Evolutionary conservation across 2,113 vertebrate genomes (phyloP).

Genomic region (Picathartes gymnocephalus): DNA sequence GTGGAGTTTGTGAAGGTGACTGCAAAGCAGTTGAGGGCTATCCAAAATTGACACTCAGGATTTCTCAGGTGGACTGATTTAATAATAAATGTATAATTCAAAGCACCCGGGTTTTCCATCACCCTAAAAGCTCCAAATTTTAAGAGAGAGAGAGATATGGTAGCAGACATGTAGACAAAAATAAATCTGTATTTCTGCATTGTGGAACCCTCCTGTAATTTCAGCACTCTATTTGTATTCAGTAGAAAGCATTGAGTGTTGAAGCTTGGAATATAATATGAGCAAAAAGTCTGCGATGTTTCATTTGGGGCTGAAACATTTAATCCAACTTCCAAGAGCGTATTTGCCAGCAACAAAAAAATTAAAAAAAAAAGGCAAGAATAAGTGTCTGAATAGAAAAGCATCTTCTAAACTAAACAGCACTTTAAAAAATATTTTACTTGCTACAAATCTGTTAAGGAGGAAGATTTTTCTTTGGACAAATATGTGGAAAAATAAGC

Average conservation of each 20-base stretch:
- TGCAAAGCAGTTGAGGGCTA: background rate
- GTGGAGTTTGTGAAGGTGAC: background rate
- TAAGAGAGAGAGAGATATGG: background rate
- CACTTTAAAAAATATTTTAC: background rate
- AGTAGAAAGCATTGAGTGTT: background rate
- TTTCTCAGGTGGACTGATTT: background rate
- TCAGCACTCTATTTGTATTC: background rate
- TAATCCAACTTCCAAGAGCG: background rate
- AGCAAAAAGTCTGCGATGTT: background rate
- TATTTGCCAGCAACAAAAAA: background rate
- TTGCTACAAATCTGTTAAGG: background rate
- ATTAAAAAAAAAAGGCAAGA: background rate
- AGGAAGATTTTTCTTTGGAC: background rate
- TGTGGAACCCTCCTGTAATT: background rate
- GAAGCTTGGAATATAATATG: background rate
- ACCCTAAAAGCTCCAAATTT: background rate
- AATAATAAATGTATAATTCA: background rate
- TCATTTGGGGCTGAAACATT: background rate
- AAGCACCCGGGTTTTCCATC: background rate
- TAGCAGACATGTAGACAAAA: background rate
- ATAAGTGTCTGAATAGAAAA: background rate
- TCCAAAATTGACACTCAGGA: background rate
- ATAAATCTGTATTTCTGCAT: background rate
- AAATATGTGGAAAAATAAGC: constrained; percentile 14
- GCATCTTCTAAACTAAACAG: background rate